Evolutionary conservation across 2,888 invertebrate genomes (phyloP), one percentile per base, ranked within the genome.

Genomic region (Athalia circularis): DNA sequence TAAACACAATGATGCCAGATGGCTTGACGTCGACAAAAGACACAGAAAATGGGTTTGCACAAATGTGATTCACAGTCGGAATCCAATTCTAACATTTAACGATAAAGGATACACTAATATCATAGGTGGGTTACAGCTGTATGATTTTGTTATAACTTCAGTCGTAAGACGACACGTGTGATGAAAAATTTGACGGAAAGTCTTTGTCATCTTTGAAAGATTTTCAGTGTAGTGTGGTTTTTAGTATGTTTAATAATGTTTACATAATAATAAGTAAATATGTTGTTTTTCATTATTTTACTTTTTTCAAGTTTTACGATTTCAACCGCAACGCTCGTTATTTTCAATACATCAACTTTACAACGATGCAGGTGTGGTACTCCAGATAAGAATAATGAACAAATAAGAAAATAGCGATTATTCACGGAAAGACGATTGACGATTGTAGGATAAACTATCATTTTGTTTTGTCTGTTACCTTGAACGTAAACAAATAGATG

Each of bases 41-140:
- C 29, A 29, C 2, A 29, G 0, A 29, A 29, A 29, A 29, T 3
- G 54, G n/a, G 52, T 68, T 50, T 52, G 52, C 54, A 54, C 45
- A 9, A 4, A 59, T 72, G 57, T 72, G 45, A 72, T 59, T 11
- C 59, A 52, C 52, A 29, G 2, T 1, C 29, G 29, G 29, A 29
- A 29, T 29, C 29, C 29, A 2, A 2, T 29, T 5, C 6, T 45
- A 7, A 11, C 59, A 59, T 72, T 72, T 72, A 6, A 5, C 72
- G 15, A 47, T 2, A 47, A 47, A 15, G 72, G 72, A 47, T 45
- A 5, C 9, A 11, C 59, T 47, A 43, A 72, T 15, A 72, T 57
- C 9, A 45, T 47, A 72, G 72, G 72, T 72, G 5, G n/a, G 59
- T 47, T n/a, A 5, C n/a, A 5, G 7, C 13, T 45, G 13, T 72